Base-by-base conservation (phyloP, 2,113 vertebrate species). In the Marmota monax region DNA sequence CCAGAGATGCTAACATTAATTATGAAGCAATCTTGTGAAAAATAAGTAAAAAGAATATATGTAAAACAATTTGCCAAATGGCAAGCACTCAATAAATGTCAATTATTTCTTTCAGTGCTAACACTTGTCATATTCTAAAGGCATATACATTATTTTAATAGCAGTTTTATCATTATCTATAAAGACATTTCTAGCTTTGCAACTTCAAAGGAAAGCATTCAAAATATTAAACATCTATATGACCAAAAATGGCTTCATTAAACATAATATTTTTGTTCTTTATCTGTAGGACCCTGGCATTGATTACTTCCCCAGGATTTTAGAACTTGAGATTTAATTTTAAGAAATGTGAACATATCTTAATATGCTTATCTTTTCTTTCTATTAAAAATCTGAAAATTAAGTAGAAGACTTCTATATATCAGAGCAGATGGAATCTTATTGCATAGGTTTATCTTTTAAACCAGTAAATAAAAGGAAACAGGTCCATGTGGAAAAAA, bases 71-170 rank as follows among this genome's bases (percentile, higher is more conserved):
- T 96, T 85, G 84, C 87, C 92, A 97, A 98, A 92, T 92, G 90
- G 67, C 94, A 97, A 95, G 58, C 58, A 89, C 76, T 94, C 86
- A 80, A 79, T 92, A 95, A 91, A 94, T 90, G 90, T 70, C 84
- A 96, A 92, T 93, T 94, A 92, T 73, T 97, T 88, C 65, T 86
- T 90, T 90, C 56, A 89, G 56, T 93, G 72, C 82, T 97, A 97
- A 77, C 87, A 90, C 45, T 85, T 95, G 65, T 77, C 92, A 88
- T 67, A 79, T 86, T 95, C 92, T 89, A 76, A 93, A 97, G 61
- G n/a, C 77, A 73, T 90, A 85, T 78, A 84, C 23, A 89, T 87
- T 95, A 84, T 88, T 97, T 97, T 93, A 96, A 94, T 88, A 92
- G 89, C 70, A 91, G 39, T 74, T 94, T 93, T 90, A 84, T 94